These are phyloP conservation scores for Tipula helvola DNA, from an alignment of 2,888 invertebrate species.

Conservation along the genomic window DNA sequence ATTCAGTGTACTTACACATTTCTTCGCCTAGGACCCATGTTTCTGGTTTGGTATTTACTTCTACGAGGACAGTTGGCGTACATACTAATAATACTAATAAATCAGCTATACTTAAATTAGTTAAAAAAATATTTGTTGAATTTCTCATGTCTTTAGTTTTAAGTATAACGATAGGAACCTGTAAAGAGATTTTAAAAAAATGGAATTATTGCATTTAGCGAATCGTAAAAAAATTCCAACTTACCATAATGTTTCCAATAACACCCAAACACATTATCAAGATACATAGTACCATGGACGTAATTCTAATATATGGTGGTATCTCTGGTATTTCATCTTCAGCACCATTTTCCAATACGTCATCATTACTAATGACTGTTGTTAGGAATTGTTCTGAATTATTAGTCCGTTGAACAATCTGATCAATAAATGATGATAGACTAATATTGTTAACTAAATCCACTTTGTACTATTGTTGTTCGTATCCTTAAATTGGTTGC, in stretches of 20 bases:
- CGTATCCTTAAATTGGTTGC: not conserved
- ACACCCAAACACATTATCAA: constrained; percentile 82
- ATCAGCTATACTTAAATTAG: constrained; percentile 88
- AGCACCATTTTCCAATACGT: constrained; percentile 12
- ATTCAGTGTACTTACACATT: constrained; percentile 67
- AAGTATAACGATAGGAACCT: constrained; percentile 76
- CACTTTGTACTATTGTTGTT: not conserved
- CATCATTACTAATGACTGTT: not conserved
- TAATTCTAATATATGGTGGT: constrained; percentile 75
- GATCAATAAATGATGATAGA: constrained; percentile 6
- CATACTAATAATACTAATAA: constrained; percentile 82
- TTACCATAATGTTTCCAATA: constrained; percentile 78
- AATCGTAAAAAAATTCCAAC: constrained; percentile 13
- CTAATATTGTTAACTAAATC: not conserved
- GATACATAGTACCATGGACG: constrained; percentile 79
- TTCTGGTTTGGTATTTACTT: constrained; percentile 81
- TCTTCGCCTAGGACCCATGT: constrained; percentile 86
- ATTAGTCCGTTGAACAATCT: not conserved
- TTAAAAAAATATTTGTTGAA: constrained; percentile 88
- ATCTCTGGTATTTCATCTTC: constrained; percentile 40
- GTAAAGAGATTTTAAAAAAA: constrained; percentile 12
- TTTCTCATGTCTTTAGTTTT: constrained; percentile 89
- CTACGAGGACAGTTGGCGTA: constrained; percentile 87
- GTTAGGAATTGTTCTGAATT: not conserved
- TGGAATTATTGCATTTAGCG: no score